Evolutionary conservation across 2,888 invertebrate species (phyloP).

Genomic region (Meiosimyza decipiens): DNA sequence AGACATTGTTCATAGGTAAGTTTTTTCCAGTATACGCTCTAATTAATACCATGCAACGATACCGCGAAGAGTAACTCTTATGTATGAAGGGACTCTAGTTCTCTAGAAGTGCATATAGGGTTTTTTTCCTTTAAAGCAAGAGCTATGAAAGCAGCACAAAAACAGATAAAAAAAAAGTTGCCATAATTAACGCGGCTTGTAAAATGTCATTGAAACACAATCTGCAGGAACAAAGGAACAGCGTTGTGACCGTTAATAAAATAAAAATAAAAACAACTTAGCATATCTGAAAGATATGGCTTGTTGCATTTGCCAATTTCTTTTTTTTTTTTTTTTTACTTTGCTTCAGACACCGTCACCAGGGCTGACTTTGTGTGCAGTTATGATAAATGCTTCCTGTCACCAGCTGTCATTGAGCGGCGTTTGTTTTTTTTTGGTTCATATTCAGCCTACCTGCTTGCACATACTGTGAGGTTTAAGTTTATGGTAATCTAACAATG

Average conservation of each 20-base stretch:
- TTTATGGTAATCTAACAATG: conserved; percentile 3
- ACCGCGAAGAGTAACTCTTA: too few relatives aligned
- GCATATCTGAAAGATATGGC: conserved; percentile 18
- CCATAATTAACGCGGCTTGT: conserved; percentile 11
- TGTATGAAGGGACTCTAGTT: too few relatives aligned
- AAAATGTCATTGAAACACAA: neutral
- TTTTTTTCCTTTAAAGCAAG: neutral
- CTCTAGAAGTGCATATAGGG: too few relatives aligned
- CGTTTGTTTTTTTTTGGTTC: neutral
- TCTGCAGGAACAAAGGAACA: neutral
- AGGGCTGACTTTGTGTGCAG: conserved; percentile 19
- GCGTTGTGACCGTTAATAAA: neutral
- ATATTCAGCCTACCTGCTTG: neutral
- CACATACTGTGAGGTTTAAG: neutral
- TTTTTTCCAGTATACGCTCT: too few relatives aligned
- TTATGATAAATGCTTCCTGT: conserved; percentile 44
- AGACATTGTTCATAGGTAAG: too few relatives aligned
- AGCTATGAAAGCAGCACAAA: too few relatives aligned
- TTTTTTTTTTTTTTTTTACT: too few relatives aligned
- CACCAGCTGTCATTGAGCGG: conserved; percentile 34
- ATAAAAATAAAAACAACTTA: neutral
- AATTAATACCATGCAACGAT: too few relatives aligned
- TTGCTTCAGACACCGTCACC: neutral
- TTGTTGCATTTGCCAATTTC: too few relatives aligned
- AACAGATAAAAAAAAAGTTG: neutral